Conservation (phyloP, 1,140 invertebrate genomes). For the Platyura marginata region DNA sequence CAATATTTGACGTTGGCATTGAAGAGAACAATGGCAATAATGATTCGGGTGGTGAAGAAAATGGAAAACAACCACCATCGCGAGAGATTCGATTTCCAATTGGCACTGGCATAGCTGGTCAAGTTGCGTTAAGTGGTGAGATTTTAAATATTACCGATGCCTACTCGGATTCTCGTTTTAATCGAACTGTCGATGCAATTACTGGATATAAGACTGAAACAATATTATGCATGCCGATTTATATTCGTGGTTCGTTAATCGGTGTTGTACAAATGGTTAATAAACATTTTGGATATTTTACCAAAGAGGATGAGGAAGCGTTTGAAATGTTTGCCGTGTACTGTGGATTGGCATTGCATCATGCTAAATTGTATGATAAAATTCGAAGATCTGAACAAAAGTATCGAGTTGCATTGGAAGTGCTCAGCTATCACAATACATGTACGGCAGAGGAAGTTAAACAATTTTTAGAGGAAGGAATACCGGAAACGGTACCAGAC, state of each 20-base stretch:
- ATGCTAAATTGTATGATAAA: slow-evolving; percentile 71
- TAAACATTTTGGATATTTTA: slow-evolving; percentile 49
- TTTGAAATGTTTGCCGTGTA: slow-evolving; percentile 74
- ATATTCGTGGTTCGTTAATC: slow-evolving; percentile 51
- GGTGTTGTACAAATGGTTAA: slow-evolving; percentile 83
- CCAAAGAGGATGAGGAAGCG: slow-evolving; percentile 55
- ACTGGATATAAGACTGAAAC: slow-evolving; percentile 58
- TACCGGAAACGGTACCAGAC: slow-evolving; percentile 18
- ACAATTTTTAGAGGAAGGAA: slow-evolving; percentile 24
- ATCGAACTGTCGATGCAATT: slow-evolving; percentile 52
- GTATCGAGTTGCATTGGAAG: slow-evolving; percentile 62
- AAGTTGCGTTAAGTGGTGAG: slow-evolving; percentile 58
- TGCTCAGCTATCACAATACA: slow-evolving; percentile 66
- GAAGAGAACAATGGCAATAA: slow-evolving; percentile 7
- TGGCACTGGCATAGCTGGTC: slow-evolving; percentile 35
- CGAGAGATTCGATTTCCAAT: slow-evolving; percentile 34
- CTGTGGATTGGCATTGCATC: slow-evolving; percentile 66
- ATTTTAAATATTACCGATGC: slow-evolving; percentile 62
- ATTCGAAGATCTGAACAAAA: slow-evolving; percentile 69
- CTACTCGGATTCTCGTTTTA: slow-evolving; percentile 62
- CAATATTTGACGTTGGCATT: slow-evolving; percentile 57
- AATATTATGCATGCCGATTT: slow-evolving; percentile 75
- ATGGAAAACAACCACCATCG: slow-evolving; percentile 6
- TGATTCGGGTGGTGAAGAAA: slow-evolving; percentile 2
- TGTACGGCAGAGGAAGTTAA: slow-evolving; percentile 51